A percentile compares a stretch with the other conserved stretches of the same genome.
Evolutionary conservation across 2,888 invertebrate genomes (phyloP).

Genomic region (Ligdia adustata): DNA sequence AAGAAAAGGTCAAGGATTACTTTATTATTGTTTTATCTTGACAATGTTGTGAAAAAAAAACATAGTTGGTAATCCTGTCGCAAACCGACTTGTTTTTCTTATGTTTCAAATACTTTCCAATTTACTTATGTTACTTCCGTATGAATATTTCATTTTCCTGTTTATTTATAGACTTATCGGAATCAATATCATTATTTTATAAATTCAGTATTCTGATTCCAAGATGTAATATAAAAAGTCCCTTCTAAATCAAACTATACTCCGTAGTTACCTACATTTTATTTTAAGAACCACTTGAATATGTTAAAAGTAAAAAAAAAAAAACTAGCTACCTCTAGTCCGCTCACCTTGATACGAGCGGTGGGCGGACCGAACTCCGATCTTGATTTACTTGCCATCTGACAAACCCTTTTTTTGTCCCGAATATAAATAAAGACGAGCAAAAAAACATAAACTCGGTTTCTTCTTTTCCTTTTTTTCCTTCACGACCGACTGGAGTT

Average conservation of each 20-base stretch:
- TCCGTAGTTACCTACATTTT: background rate
- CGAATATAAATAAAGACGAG: conserved; percentile 77
- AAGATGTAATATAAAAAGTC: too few species aligned
- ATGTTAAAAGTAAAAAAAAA: conserved; percentile 54
- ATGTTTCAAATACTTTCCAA: too few species aligned
- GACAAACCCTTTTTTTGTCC: conserved; percentile 81
- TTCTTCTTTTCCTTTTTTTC: conserved; percentile 57
- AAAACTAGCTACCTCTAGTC: conserved; percentile 67
- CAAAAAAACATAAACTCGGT: conserved; percentile 70
- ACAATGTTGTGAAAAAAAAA: too few species aligned
- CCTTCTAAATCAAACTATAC: conserved; percentile 12
- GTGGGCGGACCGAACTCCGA: conserved; percentile 75
- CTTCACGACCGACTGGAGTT: conserved; percentile 61
- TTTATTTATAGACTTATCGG: too few species aligned
- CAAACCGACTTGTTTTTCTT: too few species aligned
- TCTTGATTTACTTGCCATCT: conserved; percentile 80
- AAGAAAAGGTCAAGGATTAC: too few species aligned
- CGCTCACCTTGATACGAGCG: conserved; percentile 70
- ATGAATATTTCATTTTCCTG: too few species aligned
- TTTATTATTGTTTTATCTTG: too few species aligned
- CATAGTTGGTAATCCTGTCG: too few species aligned
- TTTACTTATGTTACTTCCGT: too few species aligned
- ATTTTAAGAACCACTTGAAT: conserved; percentile 43
- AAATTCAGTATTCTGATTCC: too few species aligned
- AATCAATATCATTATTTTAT: too few species aligned